phyloP scores from a whole-genome alignment of 2,888 invertebrate species.

The Sisyra terminalis region DNA sequence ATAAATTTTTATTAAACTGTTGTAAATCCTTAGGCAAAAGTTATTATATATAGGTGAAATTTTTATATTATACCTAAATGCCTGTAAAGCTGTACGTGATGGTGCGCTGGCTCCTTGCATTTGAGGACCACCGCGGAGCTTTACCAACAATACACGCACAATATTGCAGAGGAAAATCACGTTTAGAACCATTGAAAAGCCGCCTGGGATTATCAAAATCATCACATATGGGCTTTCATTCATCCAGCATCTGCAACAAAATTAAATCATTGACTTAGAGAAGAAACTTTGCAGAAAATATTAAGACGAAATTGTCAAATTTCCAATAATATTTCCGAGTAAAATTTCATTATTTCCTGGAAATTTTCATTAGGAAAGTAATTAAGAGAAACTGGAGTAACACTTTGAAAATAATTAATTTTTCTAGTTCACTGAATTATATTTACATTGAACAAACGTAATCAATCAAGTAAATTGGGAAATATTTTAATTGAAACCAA shows the following conservation, averaged over 20 bases:
- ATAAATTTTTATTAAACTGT: no score
- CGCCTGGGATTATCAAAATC: slow-evolving; percentile 63
- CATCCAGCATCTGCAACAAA: slow-evolving; percentile 25
- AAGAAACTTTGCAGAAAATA: background rate
- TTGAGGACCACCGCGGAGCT: slow-evolving; percentile 58
- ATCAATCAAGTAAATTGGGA: no score
- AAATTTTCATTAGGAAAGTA: no score
- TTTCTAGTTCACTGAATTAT: no score
- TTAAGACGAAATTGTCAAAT: background rate
- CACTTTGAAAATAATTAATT: no score
- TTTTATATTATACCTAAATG: slow-evolving; percentile 37
- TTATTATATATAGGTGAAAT: no score
- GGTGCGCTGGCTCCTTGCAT: slow-evolving; percentile 36
- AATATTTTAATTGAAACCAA: no score
- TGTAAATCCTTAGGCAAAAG: no score
- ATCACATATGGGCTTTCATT: slow-evolving; percentile 44
- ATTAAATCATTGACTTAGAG: background rate
- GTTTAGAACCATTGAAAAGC: slow-evolving; percentile 64
- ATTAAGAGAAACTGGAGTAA: no score
- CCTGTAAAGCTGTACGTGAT: slow-evolving; percentile 58
- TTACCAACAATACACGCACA: slow-evolving; percentile 68
- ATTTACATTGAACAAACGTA: no score
- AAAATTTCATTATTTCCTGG: no score
- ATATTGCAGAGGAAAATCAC: slow-evolving; percentile 79
- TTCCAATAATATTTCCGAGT: no score